Conservation (phyloP, 2,888 invertebrate genomes). For the Patella caerulea region DNA sequence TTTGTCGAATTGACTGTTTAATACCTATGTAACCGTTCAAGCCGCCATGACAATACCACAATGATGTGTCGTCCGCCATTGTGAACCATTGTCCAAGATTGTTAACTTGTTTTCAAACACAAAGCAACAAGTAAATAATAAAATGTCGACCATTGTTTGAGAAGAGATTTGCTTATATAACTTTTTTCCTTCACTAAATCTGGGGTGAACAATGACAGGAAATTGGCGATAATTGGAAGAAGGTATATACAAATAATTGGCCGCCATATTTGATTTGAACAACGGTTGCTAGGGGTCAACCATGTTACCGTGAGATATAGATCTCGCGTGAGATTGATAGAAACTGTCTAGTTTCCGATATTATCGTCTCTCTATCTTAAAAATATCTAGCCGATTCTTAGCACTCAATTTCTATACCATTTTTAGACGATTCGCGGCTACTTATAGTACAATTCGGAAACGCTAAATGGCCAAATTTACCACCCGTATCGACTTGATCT, state of each 20-base stretch:
- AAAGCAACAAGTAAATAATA: background rate
- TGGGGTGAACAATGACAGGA: background rate
- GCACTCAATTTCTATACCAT: too few species aligned
- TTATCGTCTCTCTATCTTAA: too few species aligned
- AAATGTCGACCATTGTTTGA: background rate
- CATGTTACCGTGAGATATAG: background rate
- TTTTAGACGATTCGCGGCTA: too few species aligned
- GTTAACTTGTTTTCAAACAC: constrained; percentile 8
- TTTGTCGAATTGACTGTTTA: background rate
- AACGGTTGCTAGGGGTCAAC: background rate
- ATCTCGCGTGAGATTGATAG: too few species aligned
- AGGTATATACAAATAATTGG: background rate
- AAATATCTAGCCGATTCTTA: too few species aligned
- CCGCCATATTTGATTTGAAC: background rate
- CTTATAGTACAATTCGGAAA: too few species aligned
- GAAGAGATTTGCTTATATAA: background rate
- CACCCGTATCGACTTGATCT: too few species aligned
- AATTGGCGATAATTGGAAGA: background rate
- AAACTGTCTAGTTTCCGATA: too few species aligned
- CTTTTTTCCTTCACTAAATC: background rate
- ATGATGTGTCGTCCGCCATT: background rate
- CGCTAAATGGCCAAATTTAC: too few species aligned
- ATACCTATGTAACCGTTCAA: background rate
- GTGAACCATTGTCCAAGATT: background rate
- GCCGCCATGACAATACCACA: background rate